phyloP scores from a whole-genome alignment of 2,113 vertebrate genomes.

The Thalassoma bifasciatum region DNA sequence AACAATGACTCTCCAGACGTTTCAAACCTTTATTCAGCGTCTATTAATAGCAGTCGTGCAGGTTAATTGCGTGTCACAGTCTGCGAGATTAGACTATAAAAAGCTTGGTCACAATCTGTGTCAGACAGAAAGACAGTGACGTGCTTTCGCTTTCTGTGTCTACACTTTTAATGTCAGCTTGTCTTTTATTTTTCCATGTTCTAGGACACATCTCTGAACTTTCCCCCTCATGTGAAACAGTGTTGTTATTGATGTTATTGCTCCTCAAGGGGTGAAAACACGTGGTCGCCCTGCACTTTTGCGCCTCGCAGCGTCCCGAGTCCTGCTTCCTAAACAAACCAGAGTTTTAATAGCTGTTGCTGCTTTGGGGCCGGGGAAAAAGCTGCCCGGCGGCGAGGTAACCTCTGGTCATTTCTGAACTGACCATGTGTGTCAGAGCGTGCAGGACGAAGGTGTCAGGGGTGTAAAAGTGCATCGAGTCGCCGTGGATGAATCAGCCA shows the following conservation, averaged over 20 bases:
- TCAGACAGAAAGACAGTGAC: neutral
- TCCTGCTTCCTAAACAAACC: conserved; percentile 68
- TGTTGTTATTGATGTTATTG: conserved; percentile 36
- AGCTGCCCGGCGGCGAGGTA: conserved; percentile 20
- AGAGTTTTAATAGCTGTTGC: conserved; percentile 59
- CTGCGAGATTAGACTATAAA: conserved; percentile 1
- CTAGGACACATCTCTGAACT: neutral
- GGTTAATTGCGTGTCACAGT: conserved; percentile 17
- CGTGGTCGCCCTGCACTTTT: conserved; percentile 32
- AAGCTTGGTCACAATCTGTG: conserved; percentile 1
- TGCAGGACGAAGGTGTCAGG: conserved; percentile 43
- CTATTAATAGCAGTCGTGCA: neutral
- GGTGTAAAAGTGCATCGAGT: conserved; percentile 45
- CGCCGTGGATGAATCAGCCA: conserved; percentile 51
- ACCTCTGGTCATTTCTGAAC: conserved; percentile 56
- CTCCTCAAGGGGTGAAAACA: conserved; percentile 36
- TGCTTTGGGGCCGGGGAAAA: conserved; percentile 44
- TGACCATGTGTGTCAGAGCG: conserved; percentile 43
- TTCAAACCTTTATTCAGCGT: neutral
- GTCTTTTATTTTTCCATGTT: no score
- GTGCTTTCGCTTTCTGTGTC: neutral
- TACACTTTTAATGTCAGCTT: no score
- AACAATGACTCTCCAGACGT: conserved; percentile 12
- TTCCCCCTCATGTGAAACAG: neutral
- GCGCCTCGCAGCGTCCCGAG: conserved; percentile 24